Percentiles rank a stretch among this genome's conserved stretches.
These are phyloP conservation scores for Ips typographus DNA, from an alignment of 1,140 invertebrate species.

Conservation along the genomic window DNA sequence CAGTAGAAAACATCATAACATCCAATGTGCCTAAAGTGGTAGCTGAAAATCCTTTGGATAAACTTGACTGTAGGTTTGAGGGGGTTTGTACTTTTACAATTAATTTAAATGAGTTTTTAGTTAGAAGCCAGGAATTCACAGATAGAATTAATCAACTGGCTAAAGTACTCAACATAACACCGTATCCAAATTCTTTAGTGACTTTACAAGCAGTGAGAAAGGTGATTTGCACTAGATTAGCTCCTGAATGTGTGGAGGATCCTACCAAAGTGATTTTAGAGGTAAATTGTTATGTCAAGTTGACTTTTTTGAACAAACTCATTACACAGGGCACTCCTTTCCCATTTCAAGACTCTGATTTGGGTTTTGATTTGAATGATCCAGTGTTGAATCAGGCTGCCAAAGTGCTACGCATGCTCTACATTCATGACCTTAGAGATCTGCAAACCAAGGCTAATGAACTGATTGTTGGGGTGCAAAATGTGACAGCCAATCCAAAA, in stretches of 20 bases:
- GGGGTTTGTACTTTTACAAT: background rate
- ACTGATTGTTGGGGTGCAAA: constrained; percentile 88
- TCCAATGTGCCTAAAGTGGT: constrained; percentile 65
- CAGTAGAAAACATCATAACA: constrained; percentile 62
- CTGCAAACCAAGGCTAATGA: constrained; percentile 95
- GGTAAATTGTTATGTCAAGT: constrained; percentile 32
- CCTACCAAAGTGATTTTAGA: constrained; percentile 54
- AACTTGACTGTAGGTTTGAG: constrained; percentile 75
- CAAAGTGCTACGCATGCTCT: constrained; percentile 81
- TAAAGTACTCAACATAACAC: constrained; percentile 74
- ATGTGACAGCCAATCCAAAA: constrained; percentile 93
- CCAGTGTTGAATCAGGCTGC: constrained; percentile 74
- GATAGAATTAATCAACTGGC: constrained; percentile 76
- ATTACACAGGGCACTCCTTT: constrained; percentile 64
- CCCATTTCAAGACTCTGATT: constrained; percentile 64
- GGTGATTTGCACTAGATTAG: constrained; percentile 67
- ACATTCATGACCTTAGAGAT: constrained; percentile 87
- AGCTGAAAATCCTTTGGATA: constrained; percentile 79
- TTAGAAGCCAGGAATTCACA: constrained; percentile 80
- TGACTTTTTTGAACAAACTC: background rate
- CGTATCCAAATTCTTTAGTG: constrained; percentile 78
- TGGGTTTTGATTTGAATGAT: constrained; percentile 72
- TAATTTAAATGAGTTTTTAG: constrained; percentile 57
- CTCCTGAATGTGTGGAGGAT: constrained; percentile 65
- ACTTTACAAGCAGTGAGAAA: constrained; percentile 75